These are phyloP conservation scores for Halichondria panicea DNA, from an alignment of 37 sponge, comb jelly and placozoan genomes.

Conservation along the genomic window DNA sequence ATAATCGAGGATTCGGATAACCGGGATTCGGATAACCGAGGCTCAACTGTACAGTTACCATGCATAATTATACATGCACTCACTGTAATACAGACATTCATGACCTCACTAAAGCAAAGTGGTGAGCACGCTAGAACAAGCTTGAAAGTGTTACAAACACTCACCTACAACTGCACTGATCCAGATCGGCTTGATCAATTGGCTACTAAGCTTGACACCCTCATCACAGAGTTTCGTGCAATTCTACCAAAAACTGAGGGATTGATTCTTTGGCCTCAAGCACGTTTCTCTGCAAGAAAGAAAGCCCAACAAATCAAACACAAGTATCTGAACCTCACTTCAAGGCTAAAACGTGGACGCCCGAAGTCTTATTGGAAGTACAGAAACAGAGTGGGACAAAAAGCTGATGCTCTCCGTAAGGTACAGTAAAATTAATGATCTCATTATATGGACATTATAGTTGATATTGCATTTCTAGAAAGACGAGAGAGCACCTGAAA, in stretches of 20 bases:
- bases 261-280: slow-evolving; percentile 12
- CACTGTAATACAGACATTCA: slow-evolving; percentile 5
- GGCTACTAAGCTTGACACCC: slow-evolving; percentile 8
- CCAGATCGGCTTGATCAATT: background rate
- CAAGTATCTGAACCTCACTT: slow-evolving; percentile 8
- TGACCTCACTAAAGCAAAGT: slow-evolving; percentile 5
- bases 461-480: background rate
- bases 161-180: slow-evolving; percentile 6
- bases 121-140: slow-evolving; percentile 5
- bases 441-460: background rate
- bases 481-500: background rate
- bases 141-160: slow-evolving; percentile 13
- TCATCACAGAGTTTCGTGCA: slow-evolving; percentile 7
- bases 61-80: too few relatives aligned
- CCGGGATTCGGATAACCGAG: too few relatives aligned
- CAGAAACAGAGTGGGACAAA: slow-evolving; percentile 17
- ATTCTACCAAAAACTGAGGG: slow-evolving; percentile 9
- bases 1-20: too few relatives aligned
- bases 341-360: slow-evolving; percentile 13
- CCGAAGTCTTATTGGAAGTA: slow-evolving; percentile 17
- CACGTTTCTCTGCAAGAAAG: slow-evolving; percentile 17
- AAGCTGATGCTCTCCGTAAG: slow-evolving; percentile 10
- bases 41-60: too few relatives aligned
- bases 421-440: background rate
- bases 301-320: slow-evolving; percentile 8